These are phyloP conservation scores for Oreochromis tanganicae DNA, from an alignment of 2,113 vertebrate genomes.

Conservation along the genomic window DNA sequence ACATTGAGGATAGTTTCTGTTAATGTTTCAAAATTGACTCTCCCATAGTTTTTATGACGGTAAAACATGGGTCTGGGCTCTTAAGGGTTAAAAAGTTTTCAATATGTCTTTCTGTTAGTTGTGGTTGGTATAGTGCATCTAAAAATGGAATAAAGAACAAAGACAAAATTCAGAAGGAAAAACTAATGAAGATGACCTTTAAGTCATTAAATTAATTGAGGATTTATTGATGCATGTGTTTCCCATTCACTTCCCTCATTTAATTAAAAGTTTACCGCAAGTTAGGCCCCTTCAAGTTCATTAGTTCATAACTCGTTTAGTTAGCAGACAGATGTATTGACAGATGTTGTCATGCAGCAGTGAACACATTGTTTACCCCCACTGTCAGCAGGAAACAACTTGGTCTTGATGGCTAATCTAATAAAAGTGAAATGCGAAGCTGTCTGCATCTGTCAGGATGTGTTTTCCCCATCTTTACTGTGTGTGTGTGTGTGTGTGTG, in stretches of 20 bases:
- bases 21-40: no score
- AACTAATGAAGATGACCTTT: background rate
- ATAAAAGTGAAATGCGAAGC: conserved; percentile 32
- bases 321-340: background rate
- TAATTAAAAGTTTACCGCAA: background rate
- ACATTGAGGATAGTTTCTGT: no score
- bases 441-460: conserved; percentile 4
- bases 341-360: background rate
- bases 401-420: conserved; percentile 39
- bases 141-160: background rate
- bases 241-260: background rate
- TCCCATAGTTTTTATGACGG: no score
- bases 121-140: background rate
- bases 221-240: conserved; percentile 10
- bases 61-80: no score
- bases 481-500: background rate
- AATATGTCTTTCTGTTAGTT: background rate
- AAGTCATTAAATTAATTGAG: background rate
- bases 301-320: background rate
- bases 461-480: background rate
- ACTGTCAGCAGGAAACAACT: conserved; percentile 18
- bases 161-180: background rate
- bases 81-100: background rate
- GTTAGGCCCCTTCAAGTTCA: background rate
- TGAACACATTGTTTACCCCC: conserved; percentile 1